Base-by-base conservation (phyloP, 2,113 vertebrate species). In the Illadopsis cleaveri region DNA sequence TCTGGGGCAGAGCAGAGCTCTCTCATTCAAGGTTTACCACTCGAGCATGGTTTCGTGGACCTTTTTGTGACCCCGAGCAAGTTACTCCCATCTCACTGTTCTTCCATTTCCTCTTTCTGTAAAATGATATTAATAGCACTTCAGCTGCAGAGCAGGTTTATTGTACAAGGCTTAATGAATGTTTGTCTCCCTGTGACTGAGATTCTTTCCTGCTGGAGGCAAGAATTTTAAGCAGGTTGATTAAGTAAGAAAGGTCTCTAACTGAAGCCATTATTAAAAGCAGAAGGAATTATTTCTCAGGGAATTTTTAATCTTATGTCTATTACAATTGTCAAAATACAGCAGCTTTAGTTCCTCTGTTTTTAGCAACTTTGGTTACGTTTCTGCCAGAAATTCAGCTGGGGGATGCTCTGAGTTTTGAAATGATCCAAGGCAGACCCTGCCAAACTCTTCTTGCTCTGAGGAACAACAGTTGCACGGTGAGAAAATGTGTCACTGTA, bases 111-210 rank as follows among this genome's bases (percentile, higher is more conserved):
- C 96, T 93, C 69, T 89, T 95, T 96, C 96, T 96, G 96, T 96
- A 96, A 96, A 96, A 96, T 96, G 96, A 96, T 96, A 96, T 94
- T 97, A 95, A 97, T 96, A 97, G 91, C 94, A 95, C 96, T 94
- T 96, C 80, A 90, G 93, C 96, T 95, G 92, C 92, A 92, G 88
- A 95, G 92, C 86, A 92, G 86, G 69, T 90, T 93, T 96, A 89
- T 96, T 96, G 94, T 97, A 94, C 86, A 86, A 35, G 77, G 89
- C 86, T 97, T 96, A 96, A 95, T 95, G 92, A 97, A 93, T 96
- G 96, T 96, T 97, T 97, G 94, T 96, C 88, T 92, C 94, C 44
- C 76, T 82, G 86, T 92, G 92, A 94, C 45, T 95, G 94, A 95
- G 94, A 93, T 81, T 96, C 94, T 92, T 96, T 96, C 86, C 90